Evolutionary conservation across 2,113 vertebrate species (phyloP), one percentile per base, ranked within the genome.

Genomic region (Melierax canorus): DNA sequence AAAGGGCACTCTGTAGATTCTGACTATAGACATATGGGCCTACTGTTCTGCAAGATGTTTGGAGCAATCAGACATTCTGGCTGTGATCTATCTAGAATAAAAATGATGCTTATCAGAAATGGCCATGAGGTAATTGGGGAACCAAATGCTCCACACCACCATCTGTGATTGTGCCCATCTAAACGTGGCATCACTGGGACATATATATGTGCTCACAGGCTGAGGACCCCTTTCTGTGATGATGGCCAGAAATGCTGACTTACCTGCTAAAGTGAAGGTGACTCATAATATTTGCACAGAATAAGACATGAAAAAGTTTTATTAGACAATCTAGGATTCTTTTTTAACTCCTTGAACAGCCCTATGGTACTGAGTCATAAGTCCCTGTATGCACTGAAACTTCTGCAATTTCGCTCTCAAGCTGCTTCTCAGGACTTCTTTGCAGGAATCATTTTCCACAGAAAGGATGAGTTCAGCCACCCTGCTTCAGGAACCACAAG

Each of bases 31-130:
- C 90, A 96, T 95, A 94, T 73, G 93, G 85, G 50, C 77, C 62
- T 91, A 72, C 59, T 81, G 51, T 72, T 88, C 79, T 88, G 73
- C 94, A 96, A 96, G 93, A 96, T 96, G 85, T 92, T 96, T 66
- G 69, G 79, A 75, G 92, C 77, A 73, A 51, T 85, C 92, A 94
- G 69, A 72, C 63, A 34, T 91, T 86, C 81, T 68, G 84, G 43
- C 84, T 95, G 69, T 55, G 82, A 69, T 90, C 58, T 95, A 79
- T 56, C 81, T 58, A 45, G 53, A 95, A 90, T 64, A 93, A 95
- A 95, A 94, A 76, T 48, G 0, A 62, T 76, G 26, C 27, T 88
- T 72, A 85, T 69, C 60, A 76, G 48, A 60, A 93, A 56, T 38
- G 60, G 36, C 62, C 66, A 45, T 29, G 53, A 91, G 48, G 24